A percentile compares a stretch with the other conserved stretches of the same genome.
These are phyloP conservation scores for Drosophila formosana DNA, from an alignment of 2,888 invertebrate species.

Conservation along the genomic window DNA sequence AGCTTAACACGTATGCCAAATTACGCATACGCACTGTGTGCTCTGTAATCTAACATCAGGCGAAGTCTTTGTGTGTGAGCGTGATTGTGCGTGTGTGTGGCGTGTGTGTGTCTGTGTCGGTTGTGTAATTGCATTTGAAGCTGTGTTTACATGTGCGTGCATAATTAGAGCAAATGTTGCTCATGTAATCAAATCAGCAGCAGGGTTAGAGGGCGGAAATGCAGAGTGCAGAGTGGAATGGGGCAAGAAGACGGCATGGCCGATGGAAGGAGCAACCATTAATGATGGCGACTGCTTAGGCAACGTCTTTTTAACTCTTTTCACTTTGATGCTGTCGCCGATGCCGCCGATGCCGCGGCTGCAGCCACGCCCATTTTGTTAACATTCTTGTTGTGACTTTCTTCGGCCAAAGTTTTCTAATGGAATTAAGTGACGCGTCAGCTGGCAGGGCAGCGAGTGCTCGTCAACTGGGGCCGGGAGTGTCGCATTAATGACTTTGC, in stretches of 20 bases:
- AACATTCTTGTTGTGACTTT: conserved; percentile 7
- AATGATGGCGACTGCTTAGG: conserved; percentile 5
- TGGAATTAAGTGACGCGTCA: conserved; percentile 39
- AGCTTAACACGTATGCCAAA: conserved; percentile 43
- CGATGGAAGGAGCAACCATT: not conserved
- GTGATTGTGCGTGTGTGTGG: conserved; percentile 11
- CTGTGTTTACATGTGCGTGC: conserved; percentile 79
- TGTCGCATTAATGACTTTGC: conserved; percentile 50
- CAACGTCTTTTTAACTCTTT: conserved; percentile 41
- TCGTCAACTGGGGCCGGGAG: not conserved
- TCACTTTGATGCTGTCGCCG: conserved; percentile 32
- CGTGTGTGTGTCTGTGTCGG: conserved; percentile 15
- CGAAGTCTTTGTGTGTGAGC: not conserved
- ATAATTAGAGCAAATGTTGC: conserved; percentile 77
- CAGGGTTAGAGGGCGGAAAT: conserved; percentile 24
- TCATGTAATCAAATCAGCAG: conserved; percentile 75
- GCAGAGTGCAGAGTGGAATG: not conserved
- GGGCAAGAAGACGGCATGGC: not conserved
- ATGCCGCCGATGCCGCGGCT: conserved; percentile 14
- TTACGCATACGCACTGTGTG: conserved; percentile 67
- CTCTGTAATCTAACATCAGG: conserved; percentile 51
- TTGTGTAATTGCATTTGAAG: conserved; percentile 72
- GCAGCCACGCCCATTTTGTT: conserved; percentile 23
- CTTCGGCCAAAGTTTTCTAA: conserved; percentile 38
- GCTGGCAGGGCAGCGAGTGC: conserved; percentile 4